Conservation (phyloP, 2,797 vertebrate genomes). For the Labroides dimidiatus region DNA sequence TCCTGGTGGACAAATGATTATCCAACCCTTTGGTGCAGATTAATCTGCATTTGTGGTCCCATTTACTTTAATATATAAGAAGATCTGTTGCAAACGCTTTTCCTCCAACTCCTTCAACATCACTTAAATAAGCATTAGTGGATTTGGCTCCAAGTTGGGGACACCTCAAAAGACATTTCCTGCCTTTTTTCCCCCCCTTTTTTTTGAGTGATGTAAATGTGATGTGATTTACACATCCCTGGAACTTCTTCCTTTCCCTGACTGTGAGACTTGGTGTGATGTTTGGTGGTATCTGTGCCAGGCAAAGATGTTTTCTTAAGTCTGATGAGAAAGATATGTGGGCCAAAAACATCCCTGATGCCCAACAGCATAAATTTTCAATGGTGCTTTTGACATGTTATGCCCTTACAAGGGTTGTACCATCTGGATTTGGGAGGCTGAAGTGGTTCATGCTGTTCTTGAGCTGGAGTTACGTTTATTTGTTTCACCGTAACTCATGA, state of each 20-base stretch:
- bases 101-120: too few relatives aligned
- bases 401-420: constrained; percentile 5
- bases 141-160: too few relatives aligned
- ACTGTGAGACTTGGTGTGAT: background rate
- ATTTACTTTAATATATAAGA: too few relatives aligned
- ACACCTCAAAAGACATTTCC: background rate
- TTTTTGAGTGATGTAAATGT: background rate
- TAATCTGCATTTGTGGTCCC: too few relatives aligned
- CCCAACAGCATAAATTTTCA: background rate
- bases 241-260: background rate
- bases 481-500: background rate
- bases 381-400: background rate
- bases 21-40: too few relatives aligned
- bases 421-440: background rate
- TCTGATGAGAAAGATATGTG: background rate
- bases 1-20: too few relatives aligned
- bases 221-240: background rate
- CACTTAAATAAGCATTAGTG: background rate
- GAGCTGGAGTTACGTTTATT: background rate
- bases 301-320: background rate
- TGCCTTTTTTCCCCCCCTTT: background rate
- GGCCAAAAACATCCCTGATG: background rate
- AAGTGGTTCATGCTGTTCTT: background rate
- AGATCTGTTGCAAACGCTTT: too few relatives aligned
- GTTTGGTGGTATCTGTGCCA: background rate